Conservation (phyloP, 2,888 invertebrate species). For the Pedicia rivosa region DNA sequence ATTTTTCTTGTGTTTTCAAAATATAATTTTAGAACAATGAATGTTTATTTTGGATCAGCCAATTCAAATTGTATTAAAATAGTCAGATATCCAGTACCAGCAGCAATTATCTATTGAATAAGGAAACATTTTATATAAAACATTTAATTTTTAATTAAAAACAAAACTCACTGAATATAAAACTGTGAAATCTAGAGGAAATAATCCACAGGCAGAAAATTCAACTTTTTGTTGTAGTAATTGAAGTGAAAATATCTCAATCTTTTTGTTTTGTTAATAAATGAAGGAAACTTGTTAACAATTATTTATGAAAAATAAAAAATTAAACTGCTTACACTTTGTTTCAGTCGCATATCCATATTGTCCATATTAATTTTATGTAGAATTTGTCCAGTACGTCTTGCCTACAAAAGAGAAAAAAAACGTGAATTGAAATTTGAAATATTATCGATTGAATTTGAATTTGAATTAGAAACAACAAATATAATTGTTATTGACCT, state of each 20-base stretch:
- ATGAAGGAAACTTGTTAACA: neutral
- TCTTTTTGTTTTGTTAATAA: neutral
- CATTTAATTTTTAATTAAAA: too few relatives aligned
- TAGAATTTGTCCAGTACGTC: slow-evolving; percentile 1
- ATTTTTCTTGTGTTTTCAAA: too few relatives aligned
- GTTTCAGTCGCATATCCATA: neutral
- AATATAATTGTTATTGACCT: too few relatives aligned
- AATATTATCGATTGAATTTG: too few relatives aligned
- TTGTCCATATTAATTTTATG: slow-evolving; percentile 4
- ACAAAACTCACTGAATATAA: slow-evolving; percentile 3
- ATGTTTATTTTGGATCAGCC: too few relatives aligned
- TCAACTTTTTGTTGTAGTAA: slow-evolving; percentile 3
- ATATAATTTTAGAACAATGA: too few relatives aligned
- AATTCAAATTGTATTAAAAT: slow-evolving; percentile 6
- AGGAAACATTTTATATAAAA: neutral
- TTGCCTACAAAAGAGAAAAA: too few relatives aligned
- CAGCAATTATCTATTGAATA: slow-evolving; percentile 3
- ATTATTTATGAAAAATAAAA: neutral
- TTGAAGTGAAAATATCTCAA: slow-evolving; percentile 4
- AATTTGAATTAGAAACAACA: too few relatives aligned
- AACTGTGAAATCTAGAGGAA: slow-evolving; percentile 1
- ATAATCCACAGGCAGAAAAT: slow-evolving; percentile 3
- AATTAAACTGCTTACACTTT: neutral
- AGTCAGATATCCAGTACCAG: slow-evolving; percentile 6
- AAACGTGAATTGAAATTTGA: too few relatives aligned